Base-by-base conservation (phyloP, 2,888 invertebrate species). In the Conistra vaccinii region DNA sequence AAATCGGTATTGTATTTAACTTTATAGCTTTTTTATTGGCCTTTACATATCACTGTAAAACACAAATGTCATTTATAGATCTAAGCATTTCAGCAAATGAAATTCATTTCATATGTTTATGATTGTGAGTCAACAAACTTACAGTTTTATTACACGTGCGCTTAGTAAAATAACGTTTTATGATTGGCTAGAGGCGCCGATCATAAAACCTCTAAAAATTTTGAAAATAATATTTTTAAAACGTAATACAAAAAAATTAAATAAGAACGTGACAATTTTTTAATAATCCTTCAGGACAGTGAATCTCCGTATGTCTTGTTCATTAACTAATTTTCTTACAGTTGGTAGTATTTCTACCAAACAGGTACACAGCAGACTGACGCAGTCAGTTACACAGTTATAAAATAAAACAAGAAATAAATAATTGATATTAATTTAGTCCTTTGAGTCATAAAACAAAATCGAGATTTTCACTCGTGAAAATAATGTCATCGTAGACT, bases 51-150 rank as follows among this genome's bases (percentile, higher is more conserved):
- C 39, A 81, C 12, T 42, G 14, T 63, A n/a, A 80, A 80, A 63
- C 10, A 26, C 45, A 39, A 14, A 48, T 60, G n/a, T 69, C 42
- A 53, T 32, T 14, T 1, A 4, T 9, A 81, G 84, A 81, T 81
- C 84, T 79, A 42, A 83, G 84, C 45, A 12, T 83, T 81, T 83
- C 58, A 67, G 20, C 84, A 48, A 67, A 42, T 67, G 2, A 57
- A 61, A 53, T 20, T 10, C 9, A 53, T 53, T 60, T 39, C 55
- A 58, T 48, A 58, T 26, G 26, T 72, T 83, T 82, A 79, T 26
- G 78, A 58, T 57, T 58, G 2, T 32, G 39, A 48, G 51, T 42
- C 55, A 42, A 53, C n/a, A 29, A 55, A 14, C 29, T 69, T n/a
- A 39, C 2, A n/a, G 58, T 79, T 60, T 80, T 79, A 65, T 60